Conservation (phyloP, 2,113 vertebrate genomes). For the Lates calcarifer region DNA sequence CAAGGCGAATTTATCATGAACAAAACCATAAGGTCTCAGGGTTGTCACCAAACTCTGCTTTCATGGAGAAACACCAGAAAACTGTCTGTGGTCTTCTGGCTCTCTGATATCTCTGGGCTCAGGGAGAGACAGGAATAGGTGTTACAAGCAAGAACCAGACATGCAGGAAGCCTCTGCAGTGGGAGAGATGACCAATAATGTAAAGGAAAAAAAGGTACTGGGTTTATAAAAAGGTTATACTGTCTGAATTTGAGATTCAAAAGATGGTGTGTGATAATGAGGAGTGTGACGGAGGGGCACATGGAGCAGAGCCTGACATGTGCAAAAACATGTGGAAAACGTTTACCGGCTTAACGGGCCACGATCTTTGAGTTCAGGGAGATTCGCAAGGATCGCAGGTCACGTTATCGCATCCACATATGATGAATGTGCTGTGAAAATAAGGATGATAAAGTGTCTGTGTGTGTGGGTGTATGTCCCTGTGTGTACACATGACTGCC, state of each 20-base stretch:
- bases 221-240: conserved; percentile 49
- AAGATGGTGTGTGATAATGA: conserved; percentile 76
- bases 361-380: conserved; percentile 70
- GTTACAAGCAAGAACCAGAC: conserved; percentile 61
- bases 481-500: conserved; percentile 16
- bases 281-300: conserved; percentile 63
- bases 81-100: conserved; percentile 21
- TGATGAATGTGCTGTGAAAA: conserved; percentile 78
- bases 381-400: conserved; percentile 65
- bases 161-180: conserved; percentile 20
- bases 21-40: conserved; percentile 46
- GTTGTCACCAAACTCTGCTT: conserved; percentile 44
- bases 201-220: conserved; percentile 10
- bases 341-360: conserved; percentile 76
- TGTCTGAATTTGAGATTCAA: conserved; percentile 64
- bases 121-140: conserved; percentile 48
- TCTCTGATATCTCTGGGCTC: conserved; percentile 17
- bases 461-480: conserved; percentile 24
- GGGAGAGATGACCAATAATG: conserved; percentile 36
- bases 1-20: conserved; percentile 42
- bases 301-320: conserved; percentile 53
- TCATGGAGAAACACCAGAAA: conserved; percentile 59
- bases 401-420: conserved; percentile 77
- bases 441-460: conserved; percentile 51
- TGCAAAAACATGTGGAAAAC: conserved; percentile 81